Evolutionary conservation across 2,888 invertebrate genomes (phyloP), one percentile per base, ranked within the genome.

Genomic region (Hipparchia sbordonii): DNA sequence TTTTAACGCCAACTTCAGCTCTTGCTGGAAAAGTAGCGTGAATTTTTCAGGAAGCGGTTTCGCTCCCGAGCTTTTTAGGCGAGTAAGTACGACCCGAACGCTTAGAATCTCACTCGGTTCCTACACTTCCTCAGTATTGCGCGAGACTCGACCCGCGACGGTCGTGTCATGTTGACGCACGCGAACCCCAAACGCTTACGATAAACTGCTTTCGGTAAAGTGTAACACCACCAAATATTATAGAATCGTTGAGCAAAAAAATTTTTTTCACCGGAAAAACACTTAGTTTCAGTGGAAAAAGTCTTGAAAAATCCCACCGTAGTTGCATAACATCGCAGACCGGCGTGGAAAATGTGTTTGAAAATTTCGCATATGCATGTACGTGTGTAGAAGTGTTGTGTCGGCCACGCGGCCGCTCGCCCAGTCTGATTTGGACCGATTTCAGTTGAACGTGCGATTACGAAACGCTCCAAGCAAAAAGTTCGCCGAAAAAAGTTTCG

Each of bases 281-380:
- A 9, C 51, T 5, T 45, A 45, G 46, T 68, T 68, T 56, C 56
- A 46, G 39, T 10, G 56, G 45, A 45, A 67, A 67, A 68, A 68
- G 68, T 56, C 13, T 70, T 46, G 70, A 6, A 65, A 52, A 65
- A 12, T 23, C 51, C 10, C 13, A 3, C 54, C 54, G 61, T 13
- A 70, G 89, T 92, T 92, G 92, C 92, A 91, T 92, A 92, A 92
- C 89, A 88, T 87, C 90, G 90, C 90, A 91, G 88, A 87, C 87
- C 87, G 82, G 86, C 84, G 82, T 83, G 89, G 90, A 91, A 92
- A 92, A 88, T 70, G 87, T 86, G 86, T 82, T 77, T 87, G 89
- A 86, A 87, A 89, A 88, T 87, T 86, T 84, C 82, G 81, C 82
- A 83, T 82, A 81, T 81, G 80, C 65, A 65, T 65, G 65, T 65